Evolutionary conservation across 2,888 invertebrate genomes (phyloP).

Genomic region (Pyrrhosoma nymphula): DNA sequence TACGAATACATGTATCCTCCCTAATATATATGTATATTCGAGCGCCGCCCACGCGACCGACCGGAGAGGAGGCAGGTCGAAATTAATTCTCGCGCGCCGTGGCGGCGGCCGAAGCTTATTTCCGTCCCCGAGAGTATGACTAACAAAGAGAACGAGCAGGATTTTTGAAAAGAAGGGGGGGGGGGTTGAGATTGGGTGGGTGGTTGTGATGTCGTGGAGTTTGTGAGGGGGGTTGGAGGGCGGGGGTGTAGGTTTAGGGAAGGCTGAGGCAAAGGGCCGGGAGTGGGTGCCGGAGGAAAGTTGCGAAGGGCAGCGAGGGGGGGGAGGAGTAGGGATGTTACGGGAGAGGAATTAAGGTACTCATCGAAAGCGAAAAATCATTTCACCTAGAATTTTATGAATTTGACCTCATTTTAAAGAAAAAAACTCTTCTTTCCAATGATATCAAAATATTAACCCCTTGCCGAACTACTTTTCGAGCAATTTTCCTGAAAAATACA

Average conservation of each 20-base stretch:
- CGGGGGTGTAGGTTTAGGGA: neutral
- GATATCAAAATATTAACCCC: no score
- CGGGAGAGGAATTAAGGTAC: no score
- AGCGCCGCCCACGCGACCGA: conserved; percentile 43
- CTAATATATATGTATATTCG: neutral
- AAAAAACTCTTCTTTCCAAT: no score
- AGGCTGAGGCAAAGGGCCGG: neutral
- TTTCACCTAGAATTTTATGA: no score
- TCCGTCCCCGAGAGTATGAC: conserved; percentile 51
- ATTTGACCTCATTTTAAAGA: no score
- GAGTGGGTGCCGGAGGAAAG: neutral
- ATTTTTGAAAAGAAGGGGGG: neutral
- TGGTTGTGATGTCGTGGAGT: neutral
- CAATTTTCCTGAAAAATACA: no score
- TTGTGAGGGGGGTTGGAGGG: neutral
- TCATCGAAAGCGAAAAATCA: no score
- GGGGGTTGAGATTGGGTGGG: neutral
- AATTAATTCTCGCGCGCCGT: conserved; percentile 58
- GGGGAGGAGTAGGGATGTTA: no score
- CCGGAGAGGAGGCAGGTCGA: conserved; percentile 7
- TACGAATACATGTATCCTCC: no score
- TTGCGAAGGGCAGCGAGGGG: neutral
- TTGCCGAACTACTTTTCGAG: no score
- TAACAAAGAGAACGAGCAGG: conserved; percentile 55
- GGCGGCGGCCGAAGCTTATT: conserved; percentile 37